Evolutionary conservation across 2,888 invertebrate species (phyloP).

Genomic region (Metalampra italica): DNA sequence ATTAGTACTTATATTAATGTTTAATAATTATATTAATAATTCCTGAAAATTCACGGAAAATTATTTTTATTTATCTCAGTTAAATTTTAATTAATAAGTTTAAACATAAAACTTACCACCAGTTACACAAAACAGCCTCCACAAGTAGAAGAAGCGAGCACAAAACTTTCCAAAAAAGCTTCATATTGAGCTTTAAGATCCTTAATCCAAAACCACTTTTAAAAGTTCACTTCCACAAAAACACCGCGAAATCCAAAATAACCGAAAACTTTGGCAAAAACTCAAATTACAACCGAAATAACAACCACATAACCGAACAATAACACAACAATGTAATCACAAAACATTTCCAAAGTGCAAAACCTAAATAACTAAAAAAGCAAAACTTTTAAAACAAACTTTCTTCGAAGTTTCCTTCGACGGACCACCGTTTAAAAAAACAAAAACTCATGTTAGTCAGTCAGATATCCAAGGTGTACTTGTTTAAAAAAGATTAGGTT

Average conservation of each 20-base stretch:
- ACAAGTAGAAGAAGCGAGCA: slow-evolving; percentile 52
- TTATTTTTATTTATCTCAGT: no score
- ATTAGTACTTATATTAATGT: no score
- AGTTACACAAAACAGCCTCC: slow-evolving; percentile 60
- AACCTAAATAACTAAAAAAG: slow-evolving; percentile 29
- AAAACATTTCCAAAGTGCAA: slow-evolving; percentile 34
- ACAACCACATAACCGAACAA: slow-evolving; percentile 49
- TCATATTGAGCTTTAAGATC: slow-evolving; percentile 56
- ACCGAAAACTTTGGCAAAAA: slow-evolving; percentile 14
- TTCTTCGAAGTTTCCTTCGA: slow-evolving; percentile 40
- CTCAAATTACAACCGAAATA: slow-evolving; percentile 42
- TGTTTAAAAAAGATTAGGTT: slow-evolving; percentile 25
- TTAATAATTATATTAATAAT: no score
- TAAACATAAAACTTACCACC: slow-evolving; percentile 58
- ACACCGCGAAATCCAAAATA: slow-evolving; percentile 24
- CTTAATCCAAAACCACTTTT: slow-evolving; percentile 24
- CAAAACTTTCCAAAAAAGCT: slow-evolving; percentile 64
- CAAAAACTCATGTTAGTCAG: slow-evolving; percentile 32
- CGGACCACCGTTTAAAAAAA: slow-evolving; percentile 31
- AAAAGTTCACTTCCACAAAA: slow-evolving; percentile 13
- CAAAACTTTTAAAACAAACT: slow-evolving; percentile 54
- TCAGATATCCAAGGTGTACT: slow-evolving; percentile 22
- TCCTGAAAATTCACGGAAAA: no score
- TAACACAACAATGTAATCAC: slow-evolving; percentile 53
- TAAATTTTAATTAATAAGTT: no score